A percentile compares a stretch with the other conserved stretches of the same genome.
Evolutionary conservation across 2,888 invertebrate species (phyloP).

Genomic region (Hyppa rectilinea): DNA sequence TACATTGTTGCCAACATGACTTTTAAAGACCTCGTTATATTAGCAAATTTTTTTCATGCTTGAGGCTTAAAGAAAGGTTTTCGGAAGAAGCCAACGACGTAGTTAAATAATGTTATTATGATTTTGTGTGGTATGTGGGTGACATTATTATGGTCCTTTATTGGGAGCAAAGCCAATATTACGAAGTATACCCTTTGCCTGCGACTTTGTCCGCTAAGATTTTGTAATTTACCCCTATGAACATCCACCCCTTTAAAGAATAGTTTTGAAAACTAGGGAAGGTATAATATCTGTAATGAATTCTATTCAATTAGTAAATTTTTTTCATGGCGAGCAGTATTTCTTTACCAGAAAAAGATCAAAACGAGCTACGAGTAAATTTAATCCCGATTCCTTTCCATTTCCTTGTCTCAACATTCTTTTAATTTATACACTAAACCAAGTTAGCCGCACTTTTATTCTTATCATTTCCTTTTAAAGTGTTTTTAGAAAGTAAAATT

Average conservation of each 20-base stretch:
- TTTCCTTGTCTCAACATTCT: constrained; percentile 8
- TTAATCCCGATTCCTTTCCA: constrained; percentile 9
- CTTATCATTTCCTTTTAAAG: constrained; percentile 47
- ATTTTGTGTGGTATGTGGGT: constrained; percentile 13
- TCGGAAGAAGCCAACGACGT: constrained; percentile 20
- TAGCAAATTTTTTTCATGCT: constrained; percentile 51
- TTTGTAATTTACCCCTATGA: background rate
- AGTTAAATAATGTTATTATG: constrained; percentile 37
- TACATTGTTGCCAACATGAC: constrained; percentile 68
- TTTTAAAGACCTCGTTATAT: constrained; percentile 65
- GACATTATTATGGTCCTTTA: constrained; percentile 1
- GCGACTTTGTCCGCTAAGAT: background rate
- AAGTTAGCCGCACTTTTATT: constrained; percentile 33
- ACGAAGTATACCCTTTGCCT: background rate
- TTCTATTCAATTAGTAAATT: background rate
- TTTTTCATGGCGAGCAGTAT: too few relatives aligned
- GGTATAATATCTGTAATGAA: background rate
- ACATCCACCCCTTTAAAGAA: background rate
- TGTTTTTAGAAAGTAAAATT: constrained; percentile 37
- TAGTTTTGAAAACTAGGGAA: background rate
- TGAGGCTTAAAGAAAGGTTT: constrained; percentile 38
- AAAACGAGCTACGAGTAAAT: background rate
- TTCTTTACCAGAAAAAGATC: background rate
- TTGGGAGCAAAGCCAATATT: background rate
- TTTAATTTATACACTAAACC: constrained; percentile 21